Base-by-base conservation (phyloP, 2,888 invertebrate species). In the Diarsia dahlii region DNA sequence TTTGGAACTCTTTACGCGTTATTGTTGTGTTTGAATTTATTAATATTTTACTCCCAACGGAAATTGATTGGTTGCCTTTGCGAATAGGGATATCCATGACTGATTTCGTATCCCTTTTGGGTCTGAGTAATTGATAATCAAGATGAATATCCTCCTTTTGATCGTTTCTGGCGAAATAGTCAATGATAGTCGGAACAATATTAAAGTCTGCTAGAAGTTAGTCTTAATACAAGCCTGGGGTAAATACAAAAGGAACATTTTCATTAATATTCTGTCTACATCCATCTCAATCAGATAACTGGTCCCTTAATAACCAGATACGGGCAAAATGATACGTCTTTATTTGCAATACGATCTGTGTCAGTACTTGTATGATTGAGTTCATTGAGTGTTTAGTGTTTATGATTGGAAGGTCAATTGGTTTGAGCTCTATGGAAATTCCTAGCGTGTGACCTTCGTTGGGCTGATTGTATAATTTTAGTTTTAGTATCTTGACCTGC, bases 311-410 rank as follows among this genome's bases (percentile, higher is more conserved):
- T 71, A 76, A 77, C 71, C 3, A 73, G 71, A 81, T 71, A 67
- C 58, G 60, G 23, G 62, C 68, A 81, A 81, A 83, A 81, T 74
- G 69, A 76, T 86, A 78, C 68, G 62, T 78, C 79, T 86, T 84
- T 82, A 80, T 86, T 82, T 76, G 82, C 66, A 75, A 82, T 71
- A 78, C 79, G 86, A 85, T 85, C 86, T 71, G 71, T 85, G 84
- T 86, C 84, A 71, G 67, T 69, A 60, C 52, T 66, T 67, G 60
- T 74, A 82, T 84, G 70, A 82, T 80, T 77, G 76, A 76, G 70
- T 78, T 79, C 81, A 85, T 83, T 83, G 70, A 73, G 76, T 82
- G 74, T 76, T 78, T 65, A 78, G 70, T 76, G 66, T 66, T 72
- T 73, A 80, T 80, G 74, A 84, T 82, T 80, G 71, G 63, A 64